Base-by-base conservation (phyloP, 2,797 vertebrate genomes). In the Takifugu ocellatus region DNA sequence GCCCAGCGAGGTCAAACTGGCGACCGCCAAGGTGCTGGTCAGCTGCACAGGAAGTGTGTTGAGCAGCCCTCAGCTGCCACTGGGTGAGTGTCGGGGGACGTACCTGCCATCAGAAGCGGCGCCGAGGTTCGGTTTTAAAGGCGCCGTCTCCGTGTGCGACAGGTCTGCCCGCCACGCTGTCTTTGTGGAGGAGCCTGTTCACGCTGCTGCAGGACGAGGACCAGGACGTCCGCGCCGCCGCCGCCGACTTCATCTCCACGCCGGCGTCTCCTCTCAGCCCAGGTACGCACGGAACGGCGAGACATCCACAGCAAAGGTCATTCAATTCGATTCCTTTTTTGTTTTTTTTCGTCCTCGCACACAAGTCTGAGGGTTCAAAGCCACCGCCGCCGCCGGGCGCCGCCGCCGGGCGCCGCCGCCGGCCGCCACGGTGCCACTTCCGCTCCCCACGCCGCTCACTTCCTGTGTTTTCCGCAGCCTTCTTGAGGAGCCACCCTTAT, bases 171-270 rank as follows among this genome's bases (percentile, higher is more conserved):
- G 89, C 90, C 49, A 96, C 93, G 0, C 74, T 96, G 24, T 78
- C 86, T 3, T 82, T 98, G 54, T 98, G 96, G 96, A 92, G 74
- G 67, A 93, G 93, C 77, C 77, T 97, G 72, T 83, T 97, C 60
- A 84, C 75, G 0, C 91, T 99, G 63, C 89, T 98, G 58, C 96
- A 98, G 83, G 96, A 95, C 43, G 96, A 99, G 85, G 96, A 98
- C 67, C 87, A 90, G 70, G 89, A 90, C 0, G 87, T 98, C 68
- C 84, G 95, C 73, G 90, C 96, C 44, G 72, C 84, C 58, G 93
- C 93, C 21, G 87, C 94, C 0, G 92, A 94, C 68, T 92, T 94
- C 24, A 86, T 93, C 67, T 85, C 80, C n/a, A 82, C 89, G 1
- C 87, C 89, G 16, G 25, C 72, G 16, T 54, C 75, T 67, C 72